Base-by-base conservation (phyloP, 2,797 vertebrate genomes). In the Sphenopsis melanotis region DNA sequence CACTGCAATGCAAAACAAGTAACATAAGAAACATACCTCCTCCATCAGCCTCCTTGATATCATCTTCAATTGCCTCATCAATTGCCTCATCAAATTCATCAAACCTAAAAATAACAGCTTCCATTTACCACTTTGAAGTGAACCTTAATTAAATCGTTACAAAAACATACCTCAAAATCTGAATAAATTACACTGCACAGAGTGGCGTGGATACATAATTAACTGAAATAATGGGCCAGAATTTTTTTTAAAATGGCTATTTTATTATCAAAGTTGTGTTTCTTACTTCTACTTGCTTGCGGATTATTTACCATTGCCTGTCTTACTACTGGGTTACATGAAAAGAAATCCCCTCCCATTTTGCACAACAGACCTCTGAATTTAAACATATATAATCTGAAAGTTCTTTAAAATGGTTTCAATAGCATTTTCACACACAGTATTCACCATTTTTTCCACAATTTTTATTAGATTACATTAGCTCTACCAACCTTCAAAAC, bases 51-150 rank as follows among this genome's bases (percentile, higher is more conserved):
- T 99, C 99, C 81, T 98, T 98, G 90, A 99, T 97, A 86, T 99
- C 99, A 80, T 99, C 99, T 97, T 99, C 99, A 87, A 99, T 99
- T 11, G 99, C 99, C 96, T 99, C 99, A 89, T 99, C 99, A 26
- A 99, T 99, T 76, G 99, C 99, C 87, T 99, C 99, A 61, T 99
- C 99, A 94, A 99, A 99, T 94, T 99, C 99, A 96, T 99, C 99
- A 97, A 99, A 99, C 97, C 99, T 99, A 97, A 70, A 97, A 96
- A 53, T 8, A 89, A 91, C 52, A 94, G 47, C 57, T 90, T 83
- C 44, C 37, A 60, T 86, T 97, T 93, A 96, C 70, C 9, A 52
- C 59, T 88, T 66, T 41, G 64, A 94, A 87, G 10, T 5, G 2
- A 82, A 56, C 2, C 15, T 39, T 41, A 32, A 78, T 68, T 53